Base-by-base conservation (phyloP, 2,113 vertebrate genomes). In the Ornithorhynchus anatinus region DNA sequence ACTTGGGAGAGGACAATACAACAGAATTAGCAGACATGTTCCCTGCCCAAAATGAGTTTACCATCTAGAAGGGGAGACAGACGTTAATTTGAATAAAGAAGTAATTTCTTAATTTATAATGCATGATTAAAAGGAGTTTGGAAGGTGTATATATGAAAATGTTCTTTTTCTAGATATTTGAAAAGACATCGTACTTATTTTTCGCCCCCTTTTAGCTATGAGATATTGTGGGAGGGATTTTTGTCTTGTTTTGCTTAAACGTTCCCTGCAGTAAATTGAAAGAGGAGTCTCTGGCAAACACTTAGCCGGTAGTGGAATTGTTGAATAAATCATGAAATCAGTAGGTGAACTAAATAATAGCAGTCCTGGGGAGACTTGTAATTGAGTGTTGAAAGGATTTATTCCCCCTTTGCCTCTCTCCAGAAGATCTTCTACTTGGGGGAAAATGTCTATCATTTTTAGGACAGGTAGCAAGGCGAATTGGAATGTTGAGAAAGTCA, bases 251-350 rank as follows among this genome's bases (percentile, higher is more conserved):
- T 81, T 70, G 59, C 70, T 69, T 72, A 79, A 80, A 60, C 58
- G 59, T 64, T 76, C 29, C 20, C 2, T 2, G 47, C 60, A 77
- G 13, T 68, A 80, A 67, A 56, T 38, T 65, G 39, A n/a, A 75
- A 71, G 7, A 51, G 50, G 31, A 9, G 12, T 53, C 69, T 63
- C 63, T 60, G 61, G 39, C 25, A 47, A 72, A 66, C 51, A 61
- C 70, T 75, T 60, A 71, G 45, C 53, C 62, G 47, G 58, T 63
- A 53, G 17, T 22, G 7, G 22, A 82, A 81, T 44, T 31, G 40
- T 37, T 85, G 80, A 79, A 79, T 75, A 85, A 85, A 81, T 85
- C 33, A 72, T 73, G 73, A 84, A 85, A 72, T 51, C 32, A 12
- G 23, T 76, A 74, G 62, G 62, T 81, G 73, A 90, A 70, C 43